Evolutionary conservation across 2,797 vertebrate genomes (phyloP).

Genomic region (Poliocrania exsul): DNA sequence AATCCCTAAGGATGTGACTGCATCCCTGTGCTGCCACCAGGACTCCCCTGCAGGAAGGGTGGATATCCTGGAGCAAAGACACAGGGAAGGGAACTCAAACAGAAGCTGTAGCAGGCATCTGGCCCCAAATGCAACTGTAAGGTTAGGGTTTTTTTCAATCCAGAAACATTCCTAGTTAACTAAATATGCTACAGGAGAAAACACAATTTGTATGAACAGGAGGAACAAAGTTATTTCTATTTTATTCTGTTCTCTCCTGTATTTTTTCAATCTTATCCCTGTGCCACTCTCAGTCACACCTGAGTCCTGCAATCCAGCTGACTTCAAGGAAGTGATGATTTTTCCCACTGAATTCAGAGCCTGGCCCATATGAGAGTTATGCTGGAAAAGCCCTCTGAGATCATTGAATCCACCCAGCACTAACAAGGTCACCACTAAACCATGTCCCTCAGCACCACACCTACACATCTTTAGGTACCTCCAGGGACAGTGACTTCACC

Average conservation of each 20-base stretch:
- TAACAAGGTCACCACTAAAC: no score
- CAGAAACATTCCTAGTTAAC: not conserved
- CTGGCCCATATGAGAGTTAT: not conserved
- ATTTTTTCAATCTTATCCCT: not conserved
- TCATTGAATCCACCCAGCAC: not conserved
- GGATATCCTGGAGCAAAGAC: not conserved
- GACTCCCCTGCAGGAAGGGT: accelerated
- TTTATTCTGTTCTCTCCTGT: not conserved
- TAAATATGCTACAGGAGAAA: not conserved
- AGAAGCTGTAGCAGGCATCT: not conserved
- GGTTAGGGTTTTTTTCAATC: not conserved
- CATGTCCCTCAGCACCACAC: not conserved
- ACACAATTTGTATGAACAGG: not conserved
- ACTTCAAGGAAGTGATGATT: not conserved
- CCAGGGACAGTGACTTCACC: not conserved
- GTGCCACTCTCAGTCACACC: not conserved
- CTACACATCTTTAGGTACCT: not conserved
- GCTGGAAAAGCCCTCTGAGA: not conserved
- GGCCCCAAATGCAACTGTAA: not conserved
- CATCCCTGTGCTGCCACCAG: not conserved
- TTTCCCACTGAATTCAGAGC: not conserved
- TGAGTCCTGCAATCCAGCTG: not conserved
- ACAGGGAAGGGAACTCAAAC: accelerated
- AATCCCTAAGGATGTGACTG: accelerated
- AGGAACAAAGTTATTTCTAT: not conserved